Evolutionary conservation across 2,797 vertebrate species (phyloP).

Genomic region (Macropus fuliginosus): DNA sequence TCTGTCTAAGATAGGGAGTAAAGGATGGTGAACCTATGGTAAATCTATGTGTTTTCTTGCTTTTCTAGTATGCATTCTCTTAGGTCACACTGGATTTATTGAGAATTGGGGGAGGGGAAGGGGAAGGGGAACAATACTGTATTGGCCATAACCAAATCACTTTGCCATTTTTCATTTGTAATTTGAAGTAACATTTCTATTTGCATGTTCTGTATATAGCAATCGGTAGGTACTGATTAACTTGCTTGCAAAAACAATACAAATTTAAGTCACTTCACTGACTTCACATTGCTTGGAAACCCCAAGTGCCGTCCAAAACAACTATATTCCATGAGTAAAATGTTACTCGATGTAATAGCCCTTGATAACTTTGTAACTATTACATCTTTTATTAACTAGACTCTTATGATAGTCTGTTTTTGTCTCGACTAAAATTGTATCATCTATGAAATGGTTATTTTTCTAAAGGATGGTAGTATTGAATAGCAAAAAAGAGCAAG

Average conservation of each 20-base stretch:
- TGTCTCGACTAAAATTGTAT: neutral
- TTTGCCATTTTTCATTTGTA: slow-evolving; percentile 22
- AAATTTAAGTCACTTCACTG: slow-evolving; percentile 3
- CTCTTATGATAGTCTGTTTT: neutral
- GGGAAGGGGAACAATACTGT: neutral
- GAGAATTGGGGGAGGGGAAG: neutral
- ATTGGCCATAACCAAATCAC: neutral
- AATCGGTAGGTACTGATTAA: neutral
- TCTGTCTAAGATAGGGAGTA: neutral
- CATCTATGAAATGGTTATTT: neutral
- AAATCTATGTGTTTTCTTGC: neutral
- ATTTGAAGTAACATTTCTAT: slow-evolving; percentile 16
- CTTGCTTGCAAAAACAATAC: neutral
- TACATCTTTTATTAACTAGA: neutral
- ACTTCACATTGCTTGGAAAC: neutral
- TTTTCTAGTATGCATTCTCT: neutral
- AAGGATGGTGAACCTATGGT: neutral
- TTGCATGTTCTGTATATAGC: neutral
- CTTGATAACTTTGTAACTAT: neutral
- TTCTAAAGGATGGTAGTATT: neutral
- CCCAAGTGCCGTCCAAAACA: neutral
- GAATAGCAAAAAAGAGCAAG: slow-evolving; percentile 15
- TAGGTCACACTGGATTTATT: neutral
- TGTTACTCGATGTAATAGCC: neutral
- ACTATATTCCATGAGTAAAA: neutral